These are phyloP conservation scores for Numida meleagris DNA, from an alignment of 2,113 vertebrate species.

Conservation along the genomic window DNA sequence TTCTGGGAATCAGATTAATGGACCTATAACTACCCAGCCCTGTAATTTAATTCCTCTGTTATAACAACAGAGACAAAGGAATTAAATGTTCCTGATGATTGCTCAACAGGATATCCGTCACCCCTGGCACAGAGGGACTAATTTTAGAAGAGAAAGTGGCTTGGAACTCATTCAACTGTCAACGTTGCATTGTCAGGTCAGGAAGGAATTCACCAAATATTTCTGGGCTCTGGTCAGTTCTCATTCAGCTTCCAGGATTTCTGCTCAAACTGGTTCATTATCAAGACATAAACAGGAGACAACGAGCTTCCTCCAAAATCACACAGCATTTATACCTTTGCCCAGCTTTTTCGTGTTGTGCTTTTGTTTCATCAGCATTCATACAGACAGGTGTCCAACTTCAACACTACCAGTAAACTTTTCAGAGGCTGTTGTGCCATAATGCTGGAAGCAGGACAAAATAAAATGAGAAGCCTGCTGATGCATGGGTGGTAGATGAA, in stretches of 20 bases:
- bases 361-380: background rate
- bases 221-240: background rate
- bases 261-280: background rate
- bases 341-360: background rate
- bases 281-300: background rate
- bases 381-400: background rate
- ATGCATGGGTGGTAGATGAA: background rate
- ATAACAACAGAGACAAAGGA: background rate
- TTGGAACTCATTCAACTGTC: background rate
- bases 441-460: background rate
- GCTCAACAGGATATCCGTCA: background rate
- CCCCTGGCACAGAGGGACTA: background rate
- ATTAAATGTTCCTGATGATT: background rate
- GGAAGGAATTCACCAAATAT: background rate
- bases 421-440: background rate
- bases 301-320: background rate
- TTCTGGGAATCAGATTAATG: background rate
- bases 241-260: background rate
- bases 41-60: background rate
- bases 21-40: background rate
- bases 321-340: background rate
- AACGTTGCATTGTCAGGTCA: background rate
- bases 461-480: background rate
- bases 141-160: background rate
- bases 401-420: background rate